Conservation (phyloP, 1,140 invertebrate genomes). For the Zaprionus vittiger region DNA sequence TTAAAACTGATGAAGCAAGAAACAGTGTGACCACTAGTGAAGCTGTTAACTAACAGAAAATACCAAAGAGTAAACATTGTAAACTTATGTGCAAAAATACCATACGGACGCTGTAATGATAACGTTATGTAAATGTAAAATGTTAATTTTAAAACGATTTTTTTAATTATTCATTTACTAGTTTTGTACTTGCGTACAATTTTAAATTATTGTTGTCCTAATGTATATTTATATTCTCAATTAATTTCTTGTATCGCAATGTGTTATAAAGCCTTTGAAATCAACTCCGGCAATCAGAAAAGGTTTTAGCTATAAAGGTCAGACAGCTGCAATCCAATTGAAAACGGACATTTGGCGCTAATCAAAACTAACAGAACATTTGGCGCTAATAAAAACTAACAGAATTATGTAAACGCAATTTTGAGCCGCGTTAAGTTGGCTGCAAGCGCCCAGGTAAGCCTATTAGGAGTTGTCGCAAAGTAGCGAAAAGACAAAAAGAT, state of each 20-base stretch:
- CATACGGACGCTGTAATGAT: neutral
- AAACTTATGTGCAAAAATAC: neutral
- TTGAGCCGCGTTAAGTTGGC: conserved; percentile 5
- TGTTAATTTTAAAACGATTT: neutral
- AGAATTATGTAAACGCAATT: conserved; percentile 14
- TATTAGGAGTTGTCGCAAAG: conserved; percentile 3
- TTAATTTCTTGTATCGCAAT: neutral
- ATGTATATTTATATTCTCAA: too few relatives aligned
- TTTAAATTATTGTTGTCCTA: neutral
- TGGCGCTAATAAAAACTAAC: conserved; percentile 3
- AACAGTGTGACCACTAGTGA: conserved; percentile 32
- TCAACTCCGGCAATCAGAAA: neutral
- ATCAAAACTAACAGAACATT: neutral
- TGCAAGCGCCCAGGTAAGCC: neutral
- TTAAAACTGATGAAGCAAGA: conserved; percentile 40
- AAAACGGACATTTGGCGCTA: neutral
- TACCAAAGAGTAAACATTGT: conserved; percentile 10
- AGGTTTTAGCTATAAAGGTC: neutral
- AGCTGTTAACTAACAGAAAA: neutral
- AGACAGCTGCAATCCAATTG: neutral
- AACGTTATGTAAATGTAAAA: neutral
- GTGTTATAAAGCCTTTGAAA: neutral
- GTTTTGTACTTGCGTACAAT: neutral
- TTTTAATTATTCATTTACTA: neutral
- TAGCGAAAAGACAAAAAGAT: neutral